phyloP scores from a whole-genome alignment of 2,797 vertebrate genomes.

The Ciconia nigra region DNA sequence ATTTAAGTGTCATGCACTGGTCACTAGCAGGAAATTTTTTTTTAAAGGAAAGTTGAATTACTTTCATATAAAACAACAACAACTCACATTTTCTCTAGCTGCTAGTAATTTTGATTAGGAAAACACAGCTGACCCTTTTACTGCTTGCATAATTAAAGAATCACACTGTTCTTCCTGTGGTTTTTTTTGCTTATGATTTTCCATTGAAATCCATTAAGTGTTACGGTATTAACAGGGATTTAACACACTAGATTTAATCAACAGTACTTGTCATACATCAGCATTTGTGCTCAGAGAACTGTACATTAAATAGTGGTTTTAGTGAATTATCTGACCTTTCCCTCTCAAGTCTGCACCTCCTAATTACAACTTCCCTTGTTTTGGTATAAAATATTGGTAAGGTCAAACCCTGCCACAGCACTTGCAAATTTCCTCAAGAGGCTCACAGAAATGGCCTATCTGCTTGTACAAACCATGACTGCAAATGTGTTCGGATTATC shows the following conservation, averaged over 20 bases:
- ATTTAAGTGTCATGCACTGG: not conserved
- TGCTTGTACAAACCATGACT: not conserved
- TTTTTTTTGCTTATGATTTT: conserved; percentile 13
- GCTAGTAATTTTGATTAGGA: not conserved
- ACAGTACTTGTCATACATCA: conserved; percentile 28
- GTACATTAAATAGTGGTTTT: conserved; percentile 1
- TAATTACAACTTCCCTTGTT: conserved; percentile 34
- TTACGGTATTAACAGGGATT: conserved; percentile 23
- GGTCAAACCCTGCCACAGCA: conserved; percentile 20
- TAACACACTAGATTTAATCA: conserved; percentile 44
- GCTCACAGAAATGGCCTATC: not conserved
- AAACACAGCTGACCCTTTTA: not conserved
- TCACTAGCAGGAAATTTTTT: not conserved
- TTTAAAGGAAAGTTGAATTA: not conserved
- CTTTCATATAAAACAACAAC: not conserved
- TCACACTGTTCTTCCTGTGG: not conserved
- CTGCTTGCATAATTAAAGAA: conserved; percentile 24
- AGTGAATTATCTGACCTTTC: conserved; percentile 31
- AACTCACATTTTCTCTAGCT: not conserved
- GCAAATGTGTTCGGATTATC: not conserved
- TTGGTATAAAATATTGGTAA: not conserved
- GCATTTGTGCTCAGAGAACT: not conserved
- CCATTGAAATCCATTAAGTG: conserved; percentile 42
- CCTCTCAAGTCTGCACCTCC: not conserved
- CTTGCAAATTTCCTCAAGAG: conserved; percentile 13